Evolutionary conservation across 1,140 invertebrate genomes (phyloP), one percentile per base, ranked within the genome.

Genomic region (Andrena cerasifolii): DNA sequence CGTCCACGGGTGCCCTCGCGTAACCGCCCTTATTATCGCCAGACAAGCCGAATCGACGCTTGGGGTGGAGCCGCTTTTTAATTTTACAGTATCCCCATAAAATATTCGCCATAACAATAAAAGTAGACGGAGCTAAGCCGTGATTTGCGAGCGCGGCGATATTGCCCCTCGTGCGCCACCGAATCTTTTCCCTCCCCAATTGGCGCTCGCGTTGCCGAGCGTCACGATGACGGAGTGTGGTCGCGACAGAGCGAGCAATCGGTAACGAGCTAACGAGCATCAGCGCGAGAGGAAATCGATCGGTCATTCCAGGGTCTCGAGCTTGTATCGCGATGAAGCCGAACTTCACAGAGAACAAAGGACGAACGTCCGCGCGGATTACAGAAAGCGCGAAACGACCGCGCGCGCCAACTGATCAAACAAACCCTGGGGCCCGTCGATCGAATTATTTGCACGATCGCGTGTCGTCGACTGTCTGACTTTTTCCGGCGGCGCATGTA

Each of bases 81-180:
- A 92, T 92, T 92, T 92, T 91, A 92, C 90, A 91, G 86, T 91
- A 89, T 91, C 89, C 86, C 89, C 89, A 89, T 92, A 91, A 92
- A 92, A 91, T 91, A 89, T 90, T 86, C 86, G 82, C 83, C 81
- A 87, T 89, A 89, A 89, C 86, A 85, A 84, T 89, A 89, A 90
- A 90, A 89, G 86, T 89, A 80, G 74, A 80, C 73, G 79, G 68
- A 79, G 78, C 86, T 91, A 90, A 91, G 89, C 88, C 76, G 87
- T 90, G 89, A 90, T 91, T 90, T 91, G 89, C 86, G 88, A 91
- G 88, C 82, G 65, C 7, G 21, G n/a, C 79, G 83, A 87, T 89
- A 90, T 90, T 89, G 85, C 85, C 79, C 36, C 10, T 3, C 36
- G 63, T 77, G 12, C 18, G 36, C 33, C 66, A n/a, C 24, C 18